These are phyloP conservation scores for Potamarius usumacintae DNA, from an alignment of 2,113 vertebrate genomes.

Conservation along the genomic window DNA sequence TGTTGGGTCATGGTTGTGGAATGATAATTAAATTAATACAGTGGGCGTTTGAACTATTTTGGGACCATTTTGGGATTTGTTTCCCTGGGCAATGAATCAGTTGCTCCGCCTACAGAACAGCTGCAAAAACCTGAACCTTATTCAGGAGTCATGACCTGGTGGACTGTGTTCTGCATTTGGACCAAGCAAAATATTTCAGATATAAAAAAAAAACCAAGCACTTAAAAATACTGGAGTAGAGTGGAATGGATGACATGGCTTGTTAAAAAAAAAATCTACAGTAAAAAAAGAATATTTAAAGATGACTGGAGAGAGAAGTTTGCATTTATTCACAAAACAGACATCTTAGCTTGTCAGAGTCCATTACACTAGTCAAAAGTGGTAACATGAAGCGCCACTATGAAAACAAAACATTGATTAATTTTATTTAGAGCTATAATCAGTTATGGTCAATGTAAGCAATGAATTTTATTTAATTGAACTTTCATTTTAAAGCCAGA, in stretches of 20 bases:
- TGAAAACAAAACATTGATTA: not conserved
- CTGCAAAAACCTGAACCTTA: conserved; percentile 9
- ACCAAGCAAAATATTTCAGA: not conserved
- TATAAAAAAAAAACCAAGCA: not conserved
- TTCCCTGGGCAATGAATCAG: not conserved
- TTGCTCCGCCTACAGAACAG: conserved; percentile 3
- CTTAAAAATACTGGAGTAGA: not conserved
- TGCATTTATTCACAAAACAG: not conserved
- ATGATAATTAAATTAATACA: not conserved
- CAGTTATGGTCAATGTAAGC: not conserved
- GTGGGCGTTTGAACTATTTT: conserved; percentile 25
- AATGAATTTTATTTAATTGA: not conserved
- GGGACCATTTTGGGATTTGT: conserved; percentile 16
- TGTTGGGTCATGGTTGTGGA: not conserved
- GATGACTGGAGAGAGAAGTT: not conserved
- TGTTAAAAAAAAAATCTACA: not conserved
- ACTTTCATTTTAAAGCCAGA: not conserved
- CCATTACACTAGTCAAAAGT: not conserved
- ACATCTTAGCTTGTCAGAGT: not conserved
- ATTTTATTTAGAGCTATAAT: not conserved
- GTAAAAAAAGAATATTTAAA: not conserved
- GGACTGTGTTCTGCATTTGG: not conserved
- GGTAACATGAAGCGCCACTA: not conserved
- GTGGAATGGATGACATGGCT: not conserved
- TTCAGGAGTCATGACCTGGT: not conserved